A percentile compares a stretch with the other conserved stretches of the same genome.
phyloP scores from a whole-genome alignment of 92 coral and sea anemone species.

The Nematostella vectensis region DNA sequence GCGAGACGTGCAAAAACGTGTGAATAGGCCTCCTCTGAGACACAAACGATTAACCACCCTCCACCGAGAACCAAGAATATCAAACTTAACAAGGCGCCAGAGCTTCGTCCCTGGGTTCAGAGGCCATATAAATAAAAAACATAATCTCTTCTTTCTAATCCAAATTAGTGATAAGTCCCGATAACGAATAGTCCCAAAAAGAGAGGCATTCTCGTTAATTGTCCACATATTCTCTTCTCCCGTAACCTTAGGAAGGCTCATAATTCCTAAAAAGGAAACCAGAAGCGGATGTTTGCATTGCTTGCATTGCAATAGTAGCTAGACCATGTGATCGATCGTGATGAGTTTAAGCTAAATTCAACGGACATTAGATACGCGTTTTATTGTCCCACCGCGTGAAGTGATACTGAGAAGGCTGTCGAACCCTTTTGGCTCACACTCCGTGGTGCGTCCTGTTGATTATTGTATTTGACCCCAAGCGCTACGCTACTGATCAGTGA shows the following conservation, averaged over 20 bases:
- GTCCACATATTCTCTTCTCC: not conserved
- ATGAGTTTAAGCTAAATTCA: not conserved
- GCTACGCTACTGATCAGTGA: no score
- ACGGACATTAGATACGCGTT: not conserved
- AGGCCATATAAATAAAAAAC: no score
- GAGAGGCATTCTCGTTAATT: no score
- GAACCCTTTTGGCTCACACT: not conserved
- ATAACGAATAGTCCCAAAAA: no score
- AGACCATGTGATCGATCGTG: not conserved
- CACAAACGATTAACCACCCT: not conserved
- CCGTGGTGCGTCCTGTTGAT: no score
- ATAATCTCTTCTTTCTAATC: no score
- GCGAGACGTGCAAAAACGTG: not conserved
- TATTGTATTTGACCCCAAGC: no score
- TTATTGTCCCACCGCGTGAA: not conserved
- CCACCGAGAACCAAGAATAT: no score
- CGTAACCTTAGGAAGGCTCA: not conserved
- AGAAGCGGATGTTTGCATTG: not conserved
- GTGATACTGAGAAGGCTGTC: not conserved
- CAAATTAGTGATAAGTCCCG: no score
- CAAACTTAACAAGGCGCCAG: no score
- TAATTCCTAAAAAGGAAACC: not conserved
- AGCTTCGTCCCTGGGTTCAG: no score
- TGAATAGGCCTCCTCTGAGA: not conserved
- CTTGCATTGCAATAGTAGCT: not conserved